These are phyloP conservation scores for Andrena fulva DNA, from an alignment of 2,888 invertebrate genomes.

Conservation along the genomic window DNA sequence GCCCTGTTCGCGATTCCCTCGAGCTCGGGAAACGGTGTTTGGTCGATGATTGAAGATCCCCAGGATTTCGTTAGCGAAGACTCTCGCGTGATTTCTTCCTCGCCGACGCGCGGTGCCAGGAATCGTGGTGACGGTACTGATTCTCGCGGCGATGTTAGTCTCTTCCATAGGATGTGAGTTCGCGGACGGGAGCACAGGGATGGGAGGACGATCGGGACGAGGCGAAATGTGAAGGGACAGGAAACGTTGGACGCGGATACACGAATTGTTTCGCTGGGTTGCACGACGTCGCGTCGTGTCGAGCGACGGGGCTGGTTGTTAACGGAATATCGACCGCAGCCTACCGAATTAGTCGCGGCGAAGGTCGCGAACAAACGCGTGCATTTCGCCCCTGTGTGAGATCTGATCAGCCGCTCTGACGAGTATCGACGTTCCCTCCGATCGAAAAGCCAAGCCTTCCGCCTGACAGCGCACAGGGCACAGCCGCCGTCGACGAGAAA, in stretches of 20 bases:
- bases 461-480: not conserved
- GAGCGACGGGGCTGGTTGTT: slow-evolving; percentile 48
- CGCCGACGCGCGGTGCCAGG: not conserved
- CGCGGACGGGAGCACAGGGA: not conserved
- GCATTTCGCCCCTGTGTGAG: slow-evolving; percentile 31
- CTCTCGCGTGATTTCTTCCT: not conserved
- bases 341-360: slow-evolving; percentile 68
- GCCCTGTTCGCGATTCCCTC: slow-evolving; percentile 12
- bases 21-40: slow-evolving; percentile 13
- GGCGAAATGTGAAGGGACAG: slow-evolving; percentile 43
- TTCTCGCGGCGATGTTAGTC: not conserved
- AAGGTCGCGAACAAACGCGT: slow-evolving; percentile 64
- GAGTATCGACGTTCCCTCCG: not conserved
- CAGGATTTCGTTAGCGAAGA: not conserved
- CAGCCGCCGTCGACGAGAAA: not conserved
- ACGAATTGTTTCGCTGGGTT: slow-evolving; percentile 49
- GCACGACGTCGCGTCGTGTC: slow-evolving; percentile 38
- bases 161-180: slow-evolving; percentile 3
- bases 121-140: not conserved
- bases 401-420: slow-evolving; percentile 3
- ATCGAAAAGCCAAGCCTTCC: not conserved
- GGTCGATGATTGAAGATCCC: slow-evolving; percentile 39
- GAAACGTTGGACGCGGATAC: slow-evolving; percentile 38
- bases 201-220: slow-evolving; percentile 13
- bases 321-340: slow-evolving; percentile 66